Conservation (phyloP, 2,888 invertebrate genomes). For the Diarsia brunnea region DNA sequence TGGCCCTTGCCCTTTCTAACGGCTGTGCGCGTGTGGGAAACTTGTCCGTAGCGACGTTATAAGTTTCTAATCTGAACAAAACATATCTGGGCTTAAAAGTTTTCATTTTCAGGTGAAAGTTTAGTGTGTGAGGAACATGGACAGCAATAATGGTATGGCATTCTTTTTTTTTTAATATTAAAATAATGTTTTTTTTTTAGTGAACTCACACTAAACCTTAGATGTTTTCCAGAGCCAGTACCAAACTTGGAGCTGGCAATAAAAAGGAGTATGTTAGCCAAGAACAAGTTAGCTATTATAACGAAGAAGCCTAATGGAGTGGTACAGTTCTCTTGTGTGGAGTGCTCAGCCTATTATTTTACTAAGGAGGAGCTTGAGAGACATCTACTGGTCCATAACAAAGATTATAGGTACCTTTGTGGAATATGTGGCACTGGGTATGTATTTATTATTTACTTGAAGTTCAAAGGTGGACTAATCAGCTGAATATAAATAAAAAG, state of each 20-base stretch:
- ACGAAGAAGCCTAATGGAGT: slow-evolving; percentile 93
- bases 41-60: slow-evolving; percentile 56
- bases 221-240: slow-evolving; percentile 60
- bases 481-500: neutral
- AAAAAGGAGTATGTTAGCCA: slow-evolving; percentile 89
- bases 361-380: slow-evolving; percentile 94
- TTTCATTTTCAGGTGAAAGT: slow-evolving; percentile 45
- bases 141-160: slow-evolving; percentile 58
- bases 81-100: neutral
- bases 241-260: slow-evolving; percentile 76
- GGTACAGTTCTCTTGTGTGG: slow-evolving; percentile 93
- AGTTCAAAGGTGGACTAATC: neutral
- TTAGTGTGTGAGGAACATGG: slow-evolving; percentile 39
- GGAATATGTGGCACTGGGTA: slow-evolving; percentile 94
- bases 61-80: slow-evolving; percentile 19
- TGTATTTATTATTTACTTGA: slow-evolving; percentile 15
- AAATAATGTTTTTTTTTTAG: neutral
- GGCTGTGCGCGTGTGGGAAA: slow-evolving; percentile 73
- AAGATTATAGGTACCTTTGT: slow-evolving; percentile 94
- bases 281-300: slow-evolving; percentile 94
- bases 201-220: neutral
- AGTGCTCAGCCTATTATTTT: slow-evolving; percentile 94
- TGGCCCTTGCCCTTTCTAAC: slow-evolving; percentile 72
- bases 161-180: neutral
- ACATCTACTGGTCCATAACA: slow-evolving; percentile 94